Conservation (phyloP, 2,113 vertebrate genomes). For the Bufo gargarizans region DNA sequence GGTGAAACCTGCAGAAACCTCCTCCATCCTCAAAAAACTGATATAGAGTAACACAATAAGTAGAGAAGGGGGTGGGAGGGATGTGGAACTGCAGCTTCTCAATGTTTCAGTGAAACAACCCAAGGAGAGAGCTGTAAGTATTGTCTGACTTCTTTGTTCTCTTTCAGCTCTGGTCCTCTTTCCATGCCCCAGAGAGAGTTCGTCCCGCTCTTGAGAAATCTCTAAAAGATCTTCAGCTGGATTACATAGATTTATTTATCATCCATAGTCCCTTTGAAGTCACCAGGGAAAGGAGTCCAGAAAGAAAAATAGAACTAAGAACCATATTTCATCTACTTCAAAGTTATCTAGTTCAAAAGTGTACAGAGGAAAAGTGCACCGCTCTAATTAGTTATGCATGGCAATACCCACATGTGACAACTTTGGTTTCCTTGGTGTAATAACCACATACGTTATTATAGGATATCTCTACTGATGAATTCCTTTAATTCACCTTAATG, state of each 20-base stretch:
- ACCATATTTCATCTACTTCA: background rate
- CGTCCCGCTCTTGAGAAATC: slow-evolving; percentile 73
- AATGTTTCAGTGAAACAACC: background rate
- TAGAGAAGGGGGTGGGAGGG: background rate
- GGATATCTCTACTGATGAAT: no score
- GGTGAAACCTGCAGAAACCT: no score
- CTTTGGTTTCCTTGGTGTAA: no score
- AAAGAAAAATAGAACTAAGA: background rate
- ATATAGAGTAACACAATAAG: no score
- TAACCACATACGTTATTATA: no score
- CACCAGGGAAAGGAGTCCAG: background rate
- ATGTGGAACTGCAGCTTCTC: background rate
- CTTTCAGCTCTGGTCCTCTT: slow-evolving; percentile 77
- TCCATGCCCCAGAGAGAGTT: slow-evolving; percentile 74
- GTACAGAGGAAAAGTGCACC: background rate
- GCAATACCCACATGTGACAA: no score
- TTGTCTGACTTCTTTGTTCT: background rate
- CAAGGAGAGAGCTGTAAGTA: background rate
- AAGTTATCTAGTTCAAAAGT: background rate
- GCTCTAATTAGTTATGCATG: no score
- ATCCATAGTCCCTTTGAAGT: slow-evolving; percentile 77
- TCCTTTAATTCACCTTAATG: no score
- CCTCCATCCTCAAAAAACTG: no score
- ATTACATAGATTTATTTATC: slow-evolving; percentile 82
- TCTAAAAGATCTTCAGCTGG: slow-evolving; percentile 72